Conservation (phyloP, 1,140 invertebrate species). For the Lepidostoma basale region DNA sequence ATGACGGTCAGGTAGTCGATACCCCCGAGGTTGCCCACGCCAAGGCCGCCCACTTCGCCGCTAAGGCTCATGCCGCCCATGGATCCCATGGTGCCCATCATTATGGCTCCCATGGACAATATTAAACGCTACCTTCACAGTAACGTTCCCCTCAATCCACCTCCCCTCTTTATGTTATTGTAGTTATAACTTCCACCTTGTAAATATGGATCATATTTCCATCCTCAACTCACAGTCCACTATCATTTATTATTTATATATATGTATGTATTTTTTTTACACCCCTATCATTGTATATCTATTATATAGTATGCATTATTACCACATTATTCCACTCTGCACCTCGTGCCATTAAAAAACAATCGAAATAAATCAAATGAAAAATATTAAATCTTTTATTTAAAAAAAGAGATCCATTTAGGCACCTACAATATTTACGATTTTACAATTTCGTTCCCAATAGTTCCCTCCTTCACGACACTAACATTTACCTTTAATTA, state of each 20-base stretch:
- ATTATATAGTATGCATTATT: too few relatives aligned
- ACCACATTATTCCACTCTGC: neutral
- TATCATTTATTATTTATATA: neutral
- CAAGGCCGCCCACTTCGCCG: constrained; percentile 31
- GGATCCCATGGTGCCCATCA: too few relatives aligned
- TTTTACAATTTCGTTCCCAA: too few relatives aligned
- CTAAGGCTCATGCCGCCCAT: neutral
- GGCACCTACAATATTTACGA: too few relatives aligned
- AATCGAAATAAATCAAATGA: neutral
- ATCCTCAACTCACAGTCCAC: too few relatives aligned
- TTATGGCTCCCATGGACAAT: neutral
- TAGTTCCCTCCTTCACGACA: neutral
- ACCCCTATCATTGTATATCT: too few relatives aligned
- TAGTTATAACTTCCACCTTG: too few relatives aligned
- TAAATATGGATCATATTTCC: too few relatives aligned
- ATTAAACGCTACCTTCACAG: neutral
- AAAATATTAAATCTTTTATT: neutral
- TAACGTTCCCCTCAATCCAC: too few relatives aligned
- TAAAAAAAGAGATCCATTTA: too few relatives aligned
- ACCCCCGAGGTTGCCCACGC: constrained; percentile 21
- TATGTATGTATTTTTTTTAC: neutral
- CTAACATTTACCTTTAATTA: neutral
- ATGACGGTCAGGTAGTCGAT: constrained; percentile 18
- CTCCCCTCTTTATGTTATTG: too few relatives aligned
- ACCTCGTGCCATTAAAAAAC: too few relatives aligned